Evolutionary conservation across 2,888 invertebrate species (phyloP), one percentile per base, ranked within the genome.

Genomic region (Amiota communis): DNA sequence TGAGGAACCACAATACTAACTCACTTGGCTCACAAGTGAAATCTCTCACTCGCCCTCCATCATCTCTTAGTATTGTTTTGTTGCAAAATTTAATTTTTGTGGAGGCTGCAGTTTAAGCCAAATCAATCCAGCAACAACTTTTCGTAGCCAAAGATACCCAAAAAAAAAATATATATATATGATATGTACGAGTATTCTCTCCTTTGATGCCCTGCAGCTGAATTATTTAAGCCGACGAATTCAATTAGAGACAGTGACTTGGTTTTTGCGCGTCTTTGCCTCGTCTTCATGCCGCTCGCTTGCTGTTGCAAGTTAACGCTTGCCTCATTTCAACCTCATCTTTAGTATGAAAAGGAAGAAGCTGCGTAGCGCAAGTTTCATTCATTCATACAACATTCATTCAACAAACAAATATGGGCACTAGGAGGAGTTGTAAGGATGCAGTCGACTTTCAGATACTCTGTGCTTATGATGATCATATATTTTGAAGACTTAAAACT

Each of bases 161-260:
- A 47, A 46, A 56, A 70, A 36, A 36, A 23, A 23, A 23, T 2
- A 23, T 2, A 23, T 2, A 23, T n/a, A n/a, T n/a, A n/a, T n/a
- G n/a, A n/a, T n/a, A n/a, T n/a, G n/a, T n/a, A 23, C 1, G 3
- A 6, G 6, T 6, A 36, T 59, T 48, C 17, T 48, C 2, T 48
- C 12, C 48, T 81, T 81, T 80, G 79, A 77, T 86, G 86, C 86
- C 88, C 86, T 85, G 81, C 83, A 87, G 89, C 87, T 87, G 88
- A 88, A 88, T 88, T 88, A 88, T 88, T 88, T 87, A 88, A 88
- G 79, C 87, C 88, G 88, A 88, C 87, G 88, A 88, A 88, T 88
- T 88, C 88, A 88, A 88, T 88, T 88, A 88, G 88, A 87, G 88
- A 81, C 87, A 83, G 86, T 87, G 84, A 84, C 83, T 83, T 82